A percentile compares a stretch with the other conserved stretches of the same genome.
These are phyloP conservation scores for Cyprinodon brontotheroides DNA, from an alignment of 2,113 vertebrate genomes.

Conservation along the genomic window DNA sequence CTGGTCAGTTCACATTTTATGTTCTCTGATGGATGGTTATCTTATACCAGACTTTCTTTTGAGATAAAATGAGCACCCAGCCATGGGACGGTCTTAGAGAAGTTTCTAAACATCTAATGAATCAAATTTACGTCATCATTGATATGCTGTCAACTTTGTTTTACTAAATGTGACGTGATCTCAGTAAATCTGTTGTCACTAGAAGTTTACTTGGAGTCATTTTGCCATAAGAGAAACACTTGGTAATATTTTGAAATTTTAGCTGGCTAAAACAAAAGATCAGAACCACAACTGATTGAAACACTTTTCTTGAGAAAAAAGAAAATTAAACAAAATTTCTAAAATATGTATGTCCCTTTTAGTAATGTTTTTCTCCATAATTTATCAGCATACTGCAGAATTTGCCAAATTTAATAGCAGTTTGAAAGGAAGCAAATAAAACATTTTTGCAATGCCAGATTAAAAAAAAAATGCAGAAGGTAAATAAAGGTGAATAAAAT, in stretches of 20 bases:
- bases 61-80: too few species aligned
- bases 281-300: neutral
- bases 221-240: neutral
- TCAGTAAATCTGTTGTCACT: neutral
- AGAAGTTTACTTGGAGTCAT: neutral
- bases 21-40: too few species aligned
- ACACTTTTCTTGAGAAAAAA: neutral
- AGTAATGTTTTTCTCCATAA: neutral
- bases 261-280: neutral
- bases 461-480: too few species aligned
- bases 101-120: neutral
- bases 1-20: neutral
- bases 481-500: neutral
- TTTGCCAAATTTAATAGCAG: too few species aligned
- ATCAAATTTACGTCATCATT: neutral
- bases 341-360: neutral
- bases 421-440: too few species aligned
- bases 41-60: too few species aligned
- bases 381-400: too few species aligned
- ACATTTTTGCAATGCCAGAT: too few species aligned
- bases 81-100: too few species aligned
- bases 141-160: neutral
- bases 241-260: neutral
- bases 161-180: neutral
- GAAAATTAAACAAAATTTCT: neutral